phyloP scores from a whole-genome alignment of 2,113 vertebrate species.

The Sceloporus tristichus region DNA sequence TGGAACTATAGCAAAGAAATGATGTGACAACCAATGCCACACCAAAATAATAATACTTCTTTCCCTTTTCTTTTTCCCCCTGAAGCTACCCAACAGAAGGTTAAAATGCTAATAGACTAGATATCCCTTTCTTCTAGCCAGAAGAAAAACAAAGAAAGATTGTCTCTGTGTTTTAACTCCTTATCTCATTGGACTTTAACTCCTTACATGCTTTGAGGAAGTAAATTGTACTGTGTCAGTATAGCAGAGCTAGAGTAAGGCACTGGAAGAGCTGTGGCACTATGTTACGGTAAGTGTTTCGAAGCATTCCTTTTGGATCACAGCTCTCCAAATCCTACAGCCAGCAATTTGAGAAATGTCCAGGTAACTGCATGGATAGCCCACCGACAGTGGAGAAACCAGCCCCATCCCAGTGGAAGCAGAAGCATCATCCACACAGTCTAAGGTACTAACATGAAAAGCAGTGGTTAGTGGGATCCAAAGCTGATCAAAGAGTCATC shows the following conservation, averaged over 20 bases:
- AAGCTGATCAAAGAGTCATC: no score
- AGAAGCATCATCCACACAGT: no score
- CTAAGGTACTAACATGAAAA: no score
- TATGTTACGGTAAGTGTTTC: no score
- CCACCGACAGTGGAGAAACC: no score
- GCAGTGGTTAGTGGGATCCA: no score
- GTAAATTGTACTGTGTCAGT: background rate
- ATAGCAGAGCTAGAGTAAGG: background rate
- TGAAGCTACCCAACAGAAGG: background rate
- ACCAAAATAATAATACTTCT: background rate
- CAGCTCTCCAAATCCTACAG: no score
- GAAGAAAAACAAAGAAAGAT: background rate
- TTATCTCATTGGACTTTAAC: background rate
- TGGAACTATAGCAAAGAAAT: constrained; percentile 8
- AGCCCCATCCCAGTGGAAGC: no score
- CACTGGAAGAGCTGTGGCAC: background rate
- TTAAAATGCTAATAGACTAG: background rate
- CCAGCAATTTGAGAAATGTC: no score
- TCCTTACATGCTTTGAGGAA: background rate
- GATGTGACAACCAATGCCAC: background rate
- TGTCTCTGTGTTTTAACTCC: background rate
- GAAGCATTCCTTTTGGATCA: no score
- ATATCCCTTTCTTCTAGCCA: background rate
- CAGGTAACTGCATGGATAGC: no score
- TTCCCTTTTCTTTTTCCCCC: no score